phyloP scores from a whole-genome alignment of 2,797 vertebrate species.

The Acrocephalus scirpaceus region DNA sequence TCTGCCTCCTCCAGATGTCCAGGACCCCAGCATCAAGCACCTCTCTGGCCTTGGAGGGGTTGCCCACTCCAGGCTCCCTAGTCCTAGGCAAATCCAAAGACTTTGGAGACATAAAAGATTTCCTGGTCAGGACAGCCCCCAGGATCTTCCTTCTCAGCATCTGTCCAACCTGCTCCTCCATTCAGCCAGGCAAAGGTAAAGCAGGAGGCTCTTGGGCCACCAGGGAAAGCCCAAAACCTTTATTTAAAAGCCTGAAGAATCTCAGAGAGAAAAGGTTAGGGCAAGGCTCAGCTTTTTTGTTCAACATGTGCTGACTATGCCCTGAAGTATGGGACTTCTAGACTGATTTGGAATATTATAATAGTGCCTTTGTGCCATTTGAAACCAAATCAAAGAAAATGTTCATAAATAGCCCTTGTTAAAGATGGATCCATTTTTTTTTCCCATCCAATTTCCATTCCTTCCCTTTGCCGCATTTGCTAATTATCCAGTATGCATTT shows the following conservation, averaged over 20 bases:
- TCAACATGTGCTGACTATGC: not conserved
- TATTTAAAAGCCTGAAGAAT: not conserved
- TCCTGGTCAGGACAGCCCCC: not conserved
- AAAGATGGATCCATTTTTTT: constrained; percentile 38
- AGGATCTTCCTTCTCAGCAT: not conserved
- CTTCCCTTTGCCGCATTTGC: constrained; percentile 12
- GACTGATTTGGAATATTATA: not conserved
- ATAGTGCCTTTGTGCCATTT: not conserved
- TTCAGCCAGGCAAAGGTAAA: not conserved
- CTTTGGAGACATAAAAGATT: not conserved
- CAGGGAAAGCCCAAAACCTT: not conserved
- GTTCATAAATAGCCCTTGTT: constrained; percentile 22
- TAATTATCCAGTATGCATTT: constrained; percentile 58
- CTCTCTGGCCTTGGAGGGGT: not conserved
- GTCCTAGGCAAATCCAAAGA: not conserved
- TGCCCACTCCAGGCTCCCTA: not conserved
- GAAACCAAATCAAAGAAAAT: constrained; percentile 41
- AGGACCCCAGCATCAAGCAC: not conserved
- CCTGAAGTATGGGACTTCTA: not conserved
- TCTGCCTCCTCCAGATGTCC: not conserved
- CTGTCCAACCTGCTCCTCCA: not conserved
- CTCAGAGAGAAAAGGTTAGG: not conserved
- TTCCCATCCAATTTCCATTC: constrained; percentile 39
- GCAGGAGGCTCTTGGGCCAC: not conserved
- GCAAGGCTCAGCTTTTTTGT: not conserved